Evolutionary conservation across 2,888 invertebrate species (phyloP), one percentile per base, ranked within the genome.

Genomic region (Helleia helle): DNA sequence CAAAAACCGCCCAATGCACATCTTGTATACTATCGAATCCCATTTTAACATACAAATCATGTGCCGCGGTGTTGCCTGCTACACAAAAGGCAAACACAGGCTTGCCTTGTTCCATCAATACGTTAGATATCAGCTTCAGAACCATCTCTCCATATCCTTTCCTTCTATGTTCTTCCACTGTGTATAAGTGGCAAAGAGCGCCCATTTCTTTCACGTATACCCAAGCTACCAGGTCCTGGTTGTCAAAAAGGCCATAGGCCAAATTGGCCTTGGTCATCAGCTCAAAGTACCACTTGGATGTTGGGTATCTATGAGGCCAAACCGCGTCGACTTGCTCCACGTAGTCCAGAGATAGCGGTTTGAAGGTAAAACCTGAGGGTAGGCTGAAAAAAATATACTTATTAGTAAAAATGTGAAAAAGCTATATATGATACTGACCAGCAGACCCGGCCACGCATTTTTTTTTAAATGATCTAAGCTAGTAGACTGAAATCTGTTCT

Each of bases 61-160:
- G 49, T 11, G 72, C 65, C 13, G 41, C 51, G 0, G 36, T 14
- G 45, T 76, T 77, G 1, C 61, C 62, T 27, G 50, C 49, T 0
- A 65, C 45, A 18, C 68, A 65, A 40, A 59, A 72, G 0, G 61
- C 65, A 1, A 58, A 44, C 0, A 68, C 65, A 36, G 61, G 49
- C 43, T 53, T 65, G 1, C 53, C 58, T 15, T 65, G 50, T 12
- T 50, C 39, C 13, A 71, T 46, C 9, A 65, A 36, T 2, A 58
- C 46, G 41, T 76, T 68, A 5, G 59, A 53, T 3, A 68, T 56
- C 1, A 66, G 25, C 47, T 71, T 74, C 1, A 69, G 22, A 1
- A 71, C 44, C 13, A 68, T 28, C 36, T 63, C 63, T 0, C 60
- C 74, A 29, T 70, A 74, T 0, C 74, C 74, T 41, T 65, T 66